phyloP scores from a whole-genome alignment of 2,888 invertebrate genomes.

The Dicyrtoma fusca region DNA sequence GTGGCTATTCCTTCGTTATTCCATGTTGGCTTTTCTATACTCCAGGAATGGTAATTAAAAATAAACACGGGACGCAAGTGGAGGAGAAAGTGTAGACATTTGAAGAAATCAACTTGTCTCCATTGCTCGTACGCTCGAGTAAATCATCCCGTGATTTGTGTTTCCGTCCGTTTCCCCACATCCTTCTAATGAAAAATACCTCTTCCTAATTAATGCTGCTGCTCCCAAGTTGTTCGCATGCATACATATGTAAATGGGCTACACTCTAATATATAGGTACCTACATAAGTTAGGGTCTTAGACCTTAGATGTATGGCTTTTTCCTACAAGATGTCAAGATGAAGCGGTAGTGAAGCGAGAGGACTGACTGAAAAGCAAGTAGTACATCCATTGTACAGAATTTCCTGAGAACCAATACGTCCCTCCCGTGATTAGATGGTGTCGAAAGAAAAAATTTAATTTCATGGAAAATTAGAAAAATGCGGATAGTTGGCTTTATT shows the following conservation, averaged over 20 bases:
- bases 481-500: too few relatives aligned
- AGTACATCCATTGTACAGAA: too few relatives aligned
- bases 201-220: constrained; percentile 32
- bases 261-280: background rate
- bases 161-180: constrained; percentile 39
- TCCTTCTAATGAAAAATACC: constrained; percentile 41
- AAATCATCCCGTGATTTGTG: constrained; percentile 55
- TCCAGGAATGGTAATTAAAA: constrained; percentile 45
- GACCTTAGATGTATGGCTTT: too few relatives aligned
- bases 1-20: background rate
- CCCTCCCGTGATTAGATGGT: background rate
- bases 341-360: too few relatives aligned
- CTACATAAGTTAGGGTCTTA: background rate
- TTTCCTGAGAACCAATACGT: too few relatives aligned
- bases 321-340: too few relatives aligned
- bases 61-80: constrained; percentile 42
- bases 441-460: background rate
- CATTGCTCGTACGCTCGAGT: constrained; percentile 45
- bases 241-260: background rate
- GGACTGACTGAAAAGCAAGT: too few relatives aligned
- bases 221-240: constrained; percentile 1
- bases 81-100: constrained; percentile 23
- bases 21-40: background rate
- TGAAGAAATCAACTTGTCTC: constrained; percentile 45
- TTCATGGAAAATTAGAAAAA: too few relatives aligned